Conservation (phyloP, 2,113 vertebrate genomes). For the Nibea albiflora region DNA sequence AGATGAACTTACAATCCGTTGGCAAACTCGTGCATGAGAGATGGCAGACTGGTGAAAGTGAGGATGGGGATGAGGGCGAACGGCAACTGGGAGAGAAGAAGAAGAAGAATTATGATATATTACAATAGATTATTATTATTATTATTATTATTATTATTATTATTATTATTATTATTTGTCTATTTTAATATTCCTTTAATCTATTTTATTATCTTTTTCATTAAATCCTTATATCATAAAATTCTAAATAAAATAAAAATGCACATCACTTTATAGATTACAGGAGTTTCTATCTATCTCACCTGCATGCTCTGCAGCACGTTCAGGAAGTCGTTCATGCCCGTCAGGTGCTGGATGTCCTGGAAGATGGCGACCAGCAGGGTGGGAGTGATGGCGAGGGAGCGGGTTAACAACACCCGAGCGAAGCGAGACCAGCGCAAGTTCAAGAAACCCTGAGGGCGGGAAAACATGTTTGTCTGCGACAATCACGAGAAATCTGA, state of each 20-base stretch:
- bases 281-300: neutral
- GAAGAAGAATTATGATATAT: neutral
- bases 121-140: too few species aligned
- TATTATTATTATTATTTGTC: neutral
- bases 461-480: neutral
- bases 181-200: neutral
- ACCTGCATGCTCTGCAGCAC: slow-evolving; percentile 97
- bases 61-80: slow-evolving; percentile 93
- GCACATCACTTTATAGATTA: too few species aligned
- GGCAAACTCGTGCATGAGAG: slow-evolving; percentile 83
- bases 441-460: slow-evolving; percentile 91
- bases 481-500: slow-evolving; percentile 1
- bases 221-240: too few species aligned
- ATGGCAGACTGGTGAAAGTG: slow-evolving; percentile 90
- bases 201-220: too few species aligned
- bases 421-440: slow-evolving; percentile 95
- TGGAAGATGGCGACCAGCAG: slow-evolving; percentile 93
- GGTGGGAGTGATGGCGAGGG: slow-evolving; percentile 92
- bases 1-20: slow-evolving; percentile 89
- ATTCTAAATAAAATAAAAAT: too few species aligned
- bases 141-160: too few species aligned
- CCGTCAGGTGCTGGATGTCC: slow-evolving; percentile 89
- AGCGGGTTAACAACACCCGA: slow-evolving; percentile 91
- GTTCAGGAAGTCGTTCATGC: slow-evolving; percentile 97
- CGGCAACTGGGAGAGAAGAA: slow-evolving; percentile 83